These are phyloP conservation scores for Podarcis siculus DNA, from an alignment of 2,797 vertebrate genomes.

Conservation along the genomic window DNA sequence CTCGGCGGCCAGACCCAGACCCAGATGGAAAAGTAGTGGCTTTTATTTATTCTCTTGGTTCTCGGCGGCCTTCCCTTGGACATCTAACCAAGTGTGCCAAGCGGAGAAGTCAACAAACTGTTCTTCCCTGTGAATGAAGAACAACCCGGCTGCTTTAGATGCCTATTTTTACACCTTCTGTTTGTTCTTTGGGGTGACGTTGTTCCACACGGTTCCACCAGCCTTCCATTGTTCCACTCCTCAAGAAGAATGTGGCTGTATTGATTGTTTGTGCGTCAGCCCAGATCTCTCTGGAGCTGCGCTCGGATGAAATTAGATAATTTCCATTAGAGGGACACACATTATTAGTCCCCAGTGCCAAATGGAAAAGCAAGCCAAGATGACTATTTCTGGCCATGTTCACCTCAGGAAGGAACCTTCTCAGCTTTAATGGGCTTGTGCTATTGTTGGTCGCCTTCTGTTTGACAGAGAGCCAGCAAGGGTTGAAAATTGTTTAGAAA, in stretches of 20 bases:
- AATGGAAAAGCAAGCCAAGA: slow-evolving; percentile 85
- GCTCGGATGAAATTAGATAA: slow-evolving; percentile 90
- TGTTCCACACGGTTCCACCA: slow-evolving; percentile 79
- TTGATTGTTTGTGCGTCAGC: slow-evolving; percentile 84
- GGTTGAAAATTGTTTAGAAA: slow-evolving; percentile 86
- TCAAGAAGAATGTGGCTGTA: slow-evolving; percentile 86
- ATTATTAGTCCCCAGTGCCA: slow-evolving; percentile 90
- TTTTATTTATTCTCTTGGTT: slow-evolving; percentile 18
- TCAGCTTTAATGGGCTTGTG: slow-evolving; percentile 96
- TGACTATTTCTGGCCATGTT: slow-evolving; percentile 96
- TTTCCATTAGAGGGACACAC: slow-evolving; percentile 90
- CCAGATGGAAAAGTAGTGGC: slow-evolving; percentile 63
- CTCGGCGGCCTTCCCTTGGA: slow-evolving; percentile 51
- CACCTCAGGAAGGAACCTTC: slow-evolving; percentile 98
- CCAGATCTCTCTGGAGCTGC: slow-evolving; percentile 84
- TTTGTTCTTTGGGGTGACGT: slow-evolving; percentile 84
- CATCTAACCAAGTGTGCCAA: slow-evolving; percentile 70
- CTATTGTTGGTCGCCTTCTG: slow-evolving; percentile 98
- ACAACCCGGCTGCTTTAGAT: slow-evolving; percentile 73
- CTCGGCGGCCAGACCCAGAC: slow-evolving; percentile 40
- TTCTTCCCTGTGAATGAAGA: slow-evolving; percentile 72
- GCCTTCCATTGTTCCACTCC: slow-evolving; percentile 83
- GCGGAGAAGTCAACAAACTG: slow-evolving; percentile 58
- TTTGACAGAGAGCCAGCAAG: slow-evolving; percentile 89
- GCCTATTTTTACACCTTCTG: slow-evolving; percentile 88